Conservation (phyloP, 1,140 invertebrate genomes). For the Sweltsa coloradensis region DNA sequence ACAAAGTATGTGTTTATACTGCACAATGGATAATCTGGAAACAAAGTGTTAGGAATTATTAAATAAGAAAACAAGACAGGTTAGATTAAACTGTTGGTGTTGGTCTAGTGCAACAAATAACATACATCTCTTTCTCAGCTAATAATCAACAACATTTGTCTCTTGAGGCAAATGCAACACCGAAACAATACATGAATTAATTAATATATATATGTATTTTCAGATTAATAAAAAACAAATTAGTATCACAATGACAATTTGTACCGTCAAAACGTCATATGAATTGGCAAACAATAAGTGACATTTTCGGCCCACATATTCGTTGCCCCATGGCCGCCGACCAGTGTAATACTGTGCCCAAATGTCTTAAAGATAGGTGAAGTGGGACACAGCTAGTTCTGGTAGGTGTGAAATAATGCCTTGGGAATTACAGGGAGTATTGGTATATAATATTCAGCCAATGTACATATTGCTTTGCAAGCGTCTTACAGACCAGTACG, state of each 20-base stretch:
- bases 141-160: constrained; percentile 1
- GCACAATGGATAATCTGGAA: background rate
- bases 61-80: constrained; percentile 7
- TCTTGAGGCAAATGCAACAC: constrained; percentile 2
- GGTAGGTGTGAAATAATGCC: no score
- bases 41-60: constrained; percentile 6
- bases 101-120: constrained; percentile 4
- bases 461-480: no score
- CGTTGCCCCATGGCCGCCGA: no score
- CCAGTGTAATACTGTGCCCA: no score
- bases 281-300: constrained; percentile 15
- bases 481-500: no score
- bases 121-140: constrained; percentile 7
- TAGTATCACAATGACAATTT: constrained; percentile 18
- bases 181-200: constrained; percentile 12
- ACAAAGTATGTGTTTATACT: no score
- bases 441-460: no score
- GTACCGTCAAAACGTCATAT: constrained; percentile 16
- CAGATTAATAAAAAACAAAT: constrained; percentile 15
- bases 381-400: no score
- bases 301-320: no score
- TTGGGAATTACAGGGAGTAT: no score
- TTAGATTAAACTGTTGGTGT: constrained; percentile 6
- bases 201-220: no score
- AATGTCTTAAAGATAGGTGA: no score